phyloP scores from a whole-genome alignment of 1,140 invertebrate species.

The Rhopalosiphum maidis region DNA sequence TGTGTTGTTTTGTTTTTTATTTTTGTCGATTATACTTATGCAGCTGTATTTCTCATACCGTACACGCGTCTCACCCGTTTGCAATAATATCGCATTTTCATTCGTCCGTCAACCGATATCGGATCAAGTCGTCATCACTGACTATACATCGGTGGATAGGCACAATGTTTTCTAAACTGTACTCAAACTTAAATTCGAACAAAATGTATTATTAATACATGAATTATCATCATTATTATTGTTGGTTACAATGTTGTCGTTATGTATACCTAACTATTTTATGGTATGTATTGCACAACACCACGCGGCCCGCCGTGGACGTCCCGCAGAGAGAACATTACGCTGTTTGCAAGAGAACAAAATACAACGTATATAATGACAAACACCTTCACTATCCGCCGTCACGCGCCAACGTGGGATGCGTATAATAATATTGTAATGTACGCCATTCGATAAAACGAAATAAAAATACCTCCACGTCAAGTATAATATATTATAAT shows the following conservation, averaged over 20 bases:
- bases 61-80: neutral
- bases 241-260: neutral
- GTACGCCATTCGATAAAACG: neutral
- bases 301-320: neutral
- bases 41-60: too few relatives aligned
- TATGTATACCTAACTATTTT: neutral
- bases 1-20: neutral
- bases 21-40: neutral
- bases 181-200: neutral
- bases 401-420: neutral
- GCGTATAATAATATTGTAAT: slow-evolving; percentile 13
- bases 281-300: slow-evolving; percentile 17
- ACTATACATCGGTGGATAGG: neutral
- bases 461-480: neutral
- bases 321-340: slow-evolving; percentile 13
- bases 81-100: neutral
- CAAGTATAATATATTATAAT: neutral
- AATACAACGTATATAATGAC: neutral
- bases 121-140: neutral
- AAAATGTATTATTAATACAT: neutral
- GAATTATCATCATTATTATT: neutral
- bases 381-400: slow-evolving; percentile 9
- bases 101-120: neutral
- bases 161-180: neutral
- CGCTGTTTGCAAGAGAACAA: neutral